Conservation (phyloP, 2,113 vertebrate genomes). For the Grammomys surdaster region DNA sequence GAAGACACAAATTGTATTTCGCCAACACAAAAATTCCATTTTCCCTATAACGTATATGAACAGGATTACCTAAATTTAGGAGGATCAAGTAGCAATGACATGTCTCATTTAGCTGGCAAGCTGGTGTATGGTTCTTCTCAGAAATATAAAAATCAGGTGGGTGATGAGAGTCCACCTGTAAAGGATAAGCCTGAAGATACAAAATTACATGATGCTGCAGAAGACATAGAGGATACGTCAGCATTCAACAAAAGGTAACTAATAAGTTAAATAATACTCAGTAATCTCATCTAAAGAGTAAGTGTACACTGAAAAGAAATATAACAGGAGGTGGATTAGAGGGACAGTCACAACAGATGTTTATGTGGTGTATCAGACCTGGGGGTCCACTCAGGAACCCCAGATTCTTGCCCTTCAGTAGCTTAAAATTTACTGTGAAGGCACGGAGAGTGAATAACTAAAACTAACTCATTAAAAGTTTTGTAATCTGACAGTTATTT, state of each 20-base stretch:
- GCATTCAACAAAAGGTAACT: constrained; percentile 85
- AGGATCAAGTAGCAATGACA: constrained; percentile 76
- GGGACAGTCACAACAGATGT: background rate
- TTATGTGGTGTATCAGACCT: background rate
- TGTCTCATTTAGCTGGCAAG: constrained; percentile 68
- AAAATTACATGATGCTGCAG: constrained; percentile 72
- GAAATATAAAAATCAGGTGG: constrained; percentile 79
- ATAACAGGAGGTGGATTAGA: constrained; percentile 22
- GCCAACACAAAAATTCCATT: constrained; percentile 69
- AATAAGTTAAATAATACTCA: constrained; percentile 55
- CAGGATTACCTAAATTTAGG: constrained; percentile 67
- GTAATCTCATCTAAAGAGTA: constrained; percentile 56
- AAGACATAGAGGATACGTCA: constrained; percentile 76
- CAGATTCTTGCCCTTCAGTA: constrained; percentile 6
- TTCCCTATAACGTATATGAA: constrained; percentile 77
- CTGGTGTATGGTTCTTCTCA: constrained; percentile 79
- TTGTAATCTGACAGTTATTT: constrained; percentile 25
- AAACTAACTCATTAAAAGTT: constrained; percentile 13
- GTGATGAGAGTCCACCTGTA: constrained; percentile 61
- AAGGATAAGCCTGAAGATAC: constrained; percentile 75
- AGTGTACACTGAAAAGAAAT: background rate
- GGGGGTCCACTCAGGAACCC: background rate
- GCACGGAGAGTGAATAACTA: background rate
- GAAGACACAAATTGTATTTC: constrained; percentile 74
- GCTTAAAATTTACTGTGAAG: background rate